Percentiles rank a stretch among this genome's conserved stretches.
Conservation (phyloP, 2,888 invertebrate genomes). For the Galeopsomyia nigrocyanea region DNA sequence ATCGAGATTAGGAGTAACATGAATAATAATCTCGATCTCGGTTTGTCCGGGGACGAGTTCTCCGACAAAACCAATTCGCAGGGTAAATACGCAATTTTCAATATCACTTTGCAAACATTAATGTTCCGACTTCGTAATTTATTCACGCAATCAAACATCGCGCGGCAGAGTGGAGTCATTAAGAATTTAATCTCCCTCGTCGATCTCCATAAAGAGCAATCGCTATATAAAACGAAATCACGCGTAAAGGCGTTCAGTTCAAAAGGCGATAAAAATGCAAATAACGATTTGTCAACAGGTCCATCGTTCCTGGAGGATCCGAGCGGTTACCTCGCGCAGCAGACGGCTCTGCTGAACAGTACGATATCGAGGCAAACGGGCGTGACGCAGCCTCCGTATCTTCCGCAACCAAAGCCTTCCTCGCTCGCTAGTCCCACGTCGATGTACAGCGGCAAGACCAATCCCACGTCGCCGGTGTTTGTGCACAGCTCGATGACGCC, state of each 20-base stretch:
- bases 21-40: conserved; percentile 55
- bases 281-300: conserved; percentile 56
- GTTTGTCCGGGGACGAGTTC: conserved; percentile 60
- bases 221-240: background rate
- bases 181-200: background rate
- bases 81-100: conserved; percentile 52
- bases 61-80: conserved; percentile 57
- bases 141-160: background rate
- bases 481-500: conserved; percentile 66
- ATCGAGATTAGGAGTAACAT: conserved; percentile 46
- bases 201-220: background rate
- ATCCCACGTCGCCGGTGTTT: conserved; percentile 64
- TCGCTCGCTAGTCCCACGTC: conserved; percentile 62
- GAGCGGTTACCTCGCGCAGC: conserved; percentile 90
- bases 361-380: conserved; percentile 80
- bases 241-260: conserved; percentile 1
- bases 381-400: conserved; percentile 60
- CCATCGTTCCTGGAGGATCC: conserved; percentile 94
- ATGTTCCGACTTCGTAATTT: background rate
- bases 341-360: conserved; percentile 87
- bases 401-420: conserved; percentile 65
- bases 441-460: conserved; percentile 60
- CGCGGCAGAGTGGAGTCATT: background rate
- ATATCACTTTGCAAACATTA: background rate
- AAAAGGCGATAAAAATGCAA: conserved; percentile 36